Percentiles rank a stretch among this genome's conserved stretches.
These are phyloP conservation scores for Cepphus grylle DNA, from an alignment of 2,113 vertebrate species.

Conservation along the genomic window DNA sequence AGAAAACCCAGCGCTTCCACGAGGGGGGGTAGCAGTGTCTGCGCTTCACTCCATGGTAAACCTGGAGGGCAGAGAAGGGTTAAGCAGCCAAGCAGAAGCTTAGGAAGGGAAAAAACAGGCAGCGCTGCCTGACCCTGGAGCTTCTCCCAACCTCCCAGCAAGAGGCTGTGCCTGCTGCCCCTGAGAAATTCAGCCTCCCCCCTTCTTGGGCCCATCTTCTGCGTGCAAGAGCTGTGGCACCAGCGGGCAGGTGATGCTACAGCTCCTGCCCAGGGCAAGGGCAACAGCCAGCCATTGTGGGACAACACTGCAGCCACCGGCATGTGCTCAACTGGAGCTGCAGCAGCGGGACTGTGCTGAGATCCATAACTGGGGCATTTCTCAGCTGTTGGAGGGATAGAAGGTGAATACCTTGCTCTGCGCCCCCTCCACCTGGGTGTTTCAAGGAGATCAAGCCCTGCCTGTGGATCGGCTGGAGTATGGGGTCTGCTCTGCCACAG, in stretches of 20 bases:
- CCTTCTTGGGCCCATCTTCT: background rate
- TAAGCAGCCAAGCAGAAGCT: background rate
- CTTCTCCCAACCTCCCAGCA: background rate
- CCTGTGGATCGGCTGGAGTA: background rate
- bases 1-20: slow-evolving; percentile 92
- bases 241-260: background rate
- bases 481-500: background rate
- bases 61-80: slow-evolving; percentile 63
- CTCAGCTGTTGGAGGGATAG: background rate
- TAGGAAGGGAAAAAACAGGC: background rate
- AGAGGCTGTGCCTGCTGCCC: background rate
- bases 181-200: background rate
- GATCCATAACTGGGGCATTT: background rate
- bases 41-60: slow-evolving; percentile 79
- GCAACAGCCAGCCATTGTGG: background rate
- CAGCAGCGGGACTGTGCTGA: background rate
- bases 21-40: slow-evolving; percentile 87
- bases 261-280: background rate
- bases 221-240: background rate
- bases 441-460: background rate
- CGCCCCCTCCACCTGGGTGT: background rate
- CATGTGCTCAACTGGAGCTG: rapidly evolving
- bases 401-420: background rate
- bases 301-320: background rate
- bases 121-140: background rate